phyloP scores from a whole-genome alignment of 2,888 invertebrate species.

The Leucania comma region DNA sequence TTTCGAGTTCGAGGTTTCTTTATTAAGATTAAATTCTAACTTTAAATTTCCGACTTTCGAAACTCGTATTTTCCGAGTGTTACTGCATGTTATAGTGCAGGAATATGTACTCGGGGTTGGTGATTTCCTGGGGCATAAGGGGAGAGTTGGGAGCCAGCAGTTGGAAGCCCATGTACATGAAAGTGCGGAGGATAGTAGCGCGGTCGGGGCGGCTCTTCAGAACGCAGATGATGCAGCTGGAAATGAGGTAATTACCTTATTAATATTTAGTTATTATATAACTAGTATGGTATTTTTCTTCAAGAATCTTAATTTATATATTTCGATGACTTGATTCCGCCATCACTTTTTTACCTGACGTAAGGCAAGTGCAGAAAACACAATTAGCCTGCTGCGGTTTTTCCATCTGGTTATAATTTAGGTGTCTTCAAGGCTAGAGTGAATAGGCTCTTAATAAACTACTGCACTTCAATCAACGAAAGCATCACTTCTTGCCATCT shows the following conservation, averaged over 20 bases:
- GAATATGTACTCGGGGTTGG: constrained; percentile 91
- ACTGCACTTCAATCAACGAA: too few species aligned
- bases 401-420: too few species aligned
- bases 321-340: too few species aligned
- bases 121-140: constrained; percentile 86
- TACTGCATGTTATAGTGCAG: constrained; percentile 88
- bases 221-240: constrained; percentile 92
- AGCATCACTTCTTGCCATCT: too few species aligned
- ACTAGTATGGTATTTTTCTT: too few species aligned
- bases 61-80: constrained; percentile 57
- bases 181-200: constrained; percentile 97
- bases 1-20: constrained; percentile 44
- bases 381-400: too few species aligned
- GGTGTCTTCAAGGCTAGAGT: too few species aligned
- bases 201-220: constrained; percentile 96
- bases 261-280: neutral
- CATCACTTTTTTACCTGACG: too few species aligned
- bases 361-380: too few species aligned
- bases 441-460: too few species aligned
- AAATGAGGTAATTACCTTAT: constrained; percentile 33
- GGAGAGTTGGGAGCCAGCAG: constrained; percentile 95
- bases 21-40: constrained; percentile 39
- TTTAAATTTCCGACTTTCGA: constrained; percentile 50
- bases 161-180: constrained; percentile 99
- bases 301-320: too few species aligned